Base-by-base conservation (phyloP, 2,888 invertebrate species). In the Oligia fasciuncula region DNA sequence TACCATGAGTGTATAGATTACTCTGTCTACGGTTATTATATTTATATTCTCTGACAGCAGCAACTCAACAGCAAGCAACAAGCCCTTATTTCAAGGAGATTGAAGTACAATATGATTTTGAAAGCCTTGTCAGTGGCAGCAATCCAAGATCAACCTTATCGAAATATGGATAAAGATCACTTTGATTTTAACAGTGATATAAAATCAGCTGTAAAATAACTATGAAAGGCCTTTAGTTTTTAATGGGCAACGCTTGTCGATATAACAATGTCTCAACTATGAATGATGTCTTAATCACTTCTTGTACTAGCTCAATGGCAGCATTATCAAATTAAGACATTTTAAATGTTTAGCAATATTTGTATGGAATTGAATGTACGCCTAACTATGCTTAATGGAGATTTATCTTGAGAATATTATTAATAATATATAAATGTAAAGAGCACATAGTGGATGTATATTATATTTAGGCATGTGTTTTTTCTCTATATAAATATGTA, bases 351-450 rank as follows among this genome's bases (percentile, higher is more conserved):
- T 79, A 76, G 35, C 65, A 73, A 60, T 69, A 62, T 72, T 75
- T 70, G 51, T 80, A 81, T 73, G 88, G 88, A 87, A 87, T 87
- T 87, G 86, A 86, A 76, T 88, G 78, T 86, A 80, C 35, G 86
- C 79, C 71, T 80, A 81, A 83, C n/a, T 88, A 82, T 84, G 80
- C 79, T 81, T 86, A 77, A 77, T 49, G 73, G 46, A 84, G 66
- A 60, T 81, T 63, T 84, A 84, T 79, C 68, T 84, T 77, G 67
- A 75, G 8, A 65, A 67, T 73, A 73, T 68, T 73, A 73, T 68
- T 80, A 68, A n/a, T 71, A 49, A 49, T 14, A 9, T 67, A 63
- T 73, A 68, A 57, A 66, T 68, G 57, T 84, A 81, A 73, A 85
- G 57, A 85, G 76, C 87, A 85, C 74, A 80, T 80, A 85, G 84